phyloP scores from a whole-genome alignment of 2,113 vertebrate species.

The Platichthys stellatus region DNA sequence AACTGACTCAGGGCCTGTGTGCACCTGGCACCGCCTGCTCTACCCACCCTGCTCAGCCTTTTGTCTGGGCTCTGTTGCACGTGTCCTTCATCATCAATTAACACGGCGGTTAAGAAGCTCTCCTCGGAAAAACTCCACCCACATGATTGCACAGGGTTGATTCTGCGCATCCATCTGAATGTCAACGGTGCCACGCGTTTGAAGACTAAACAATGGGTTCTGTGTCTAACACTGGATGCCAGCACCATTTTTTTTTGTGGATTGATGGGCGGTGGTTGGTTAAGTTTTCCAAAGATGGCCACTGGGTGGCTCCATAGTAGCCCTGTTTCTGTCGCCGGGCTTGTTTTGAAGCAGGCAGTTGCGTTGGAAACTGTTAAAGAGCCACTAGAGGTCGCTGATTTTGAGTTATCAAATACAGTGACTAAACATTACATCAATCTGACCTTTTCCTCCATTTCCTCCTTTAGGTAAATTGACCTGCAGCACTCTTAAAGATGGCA shows the following conservation, averaged over 20 bases:
- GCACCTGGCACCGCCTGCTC: slow-evolving; percentile 39
- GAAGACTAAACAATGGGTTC: slow-evolving; percentile 32
- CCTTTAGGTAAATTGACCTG: slow-evolving; percentile 46
- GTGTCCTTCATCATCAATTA: slow-evolving; percentile 9
- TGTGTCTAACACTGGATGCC: slow-evolving; percentile 9
- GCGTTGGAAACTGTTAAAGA: background rate
- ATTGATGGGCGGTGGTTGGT: slow-evolving; percentile 76
- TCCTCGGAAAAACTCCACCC: too few relatives aligned
- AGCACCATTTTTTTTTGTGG: slow-evolving; percentile 42
- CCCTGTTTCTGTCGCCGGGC: background rate
- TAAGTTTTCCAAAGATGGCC: slow-evolving; percentile 41
- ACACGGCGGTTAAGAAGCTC: background rate
- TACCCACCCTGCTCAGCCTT: slow-evolving; percentile 50
- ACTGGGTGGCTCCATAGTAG: slow-evolving; percentile 11
- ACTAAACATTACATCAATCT: background rate
- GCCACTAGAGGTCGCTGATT: slow-evolving; percentile 42
- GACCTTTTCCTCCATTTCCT: background rate
- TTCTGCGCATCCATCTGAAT: background rate
- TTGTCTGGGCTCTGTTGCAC: slow-evolving; percentile 46
- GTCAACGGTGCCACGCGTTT: background rate
- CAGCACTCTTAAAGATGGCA: slow-evolving; percentile 71
- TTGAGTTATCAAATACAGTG: background rate
- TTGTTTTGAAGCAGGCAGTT: background rate
- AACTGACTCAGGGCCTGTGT: slow-evolving; percentile 11
- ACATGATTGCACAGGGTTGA: background rate